Base-by-base conservation (phyloP, 2,888 invertebrate genomes). In the Hirtodrosophila trivittata region DNA sequence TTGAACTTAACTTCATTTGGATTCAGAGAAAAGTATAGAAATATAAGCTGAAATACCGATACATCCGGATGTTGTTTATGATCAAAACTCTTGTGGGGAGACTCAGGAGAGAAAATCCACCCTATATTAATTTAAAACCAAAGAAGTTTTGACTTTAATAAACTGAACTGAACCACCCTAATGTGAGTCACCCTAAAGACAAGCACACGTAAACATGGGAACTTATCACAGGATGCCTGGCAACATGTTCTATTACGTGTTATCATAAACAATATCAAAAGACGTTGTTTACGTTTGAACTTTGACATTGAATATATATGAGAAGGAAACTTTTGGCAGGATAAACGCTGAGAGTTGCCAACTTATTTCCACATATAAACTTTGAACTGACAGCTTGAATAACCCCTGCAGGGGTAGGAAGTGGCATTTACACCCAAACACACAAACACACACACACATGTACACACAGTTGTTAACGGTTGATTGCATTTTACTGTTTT, bases 401-500 rank as follows among this genome's bases (percentile, higher is more conserved):
- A 41, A 42, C 63, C 67, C 69, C 25, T 28, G 12, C 12, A 38
- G 13, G 9, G 49, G 10, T 13, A 41, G 49, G n/a, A n/a, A 13
- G 28, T 7, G 25, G 25, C 25, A 6, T 6, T n/a, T n/a, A n/a
- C n/a, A n/a, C n/a, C n/a, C n/a, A n/a, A n/a, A 21, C 18, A 21
- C 5, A 28, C 26, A 28, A 51, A 57, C 5, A 21, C 18, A 21
- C 18, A 21, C 18, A 21, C 49, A 45, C 54, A 70, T 66, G 38
- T 54, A 58, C 57, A 55, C 35, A 41, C 71, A 60, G 54, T 67
- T 42, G 56, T 80, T 62, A 68, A 72, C 75, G 85, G 64, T 68
- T 81, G 77, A 77, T 81, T 84, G 85, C 83, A 67, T 57, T 82
- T 75, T 46, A 16, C 43, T 75, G 67, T 41, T 28, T 75, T 58